Percentiles rank a stretch among this genome's conserved stretches.
These are phyloP conservation scores for Laticauda colubrina DNA, from an alignment of 2,113 vertebrate species.

Conservation along the genomic window DNA sequence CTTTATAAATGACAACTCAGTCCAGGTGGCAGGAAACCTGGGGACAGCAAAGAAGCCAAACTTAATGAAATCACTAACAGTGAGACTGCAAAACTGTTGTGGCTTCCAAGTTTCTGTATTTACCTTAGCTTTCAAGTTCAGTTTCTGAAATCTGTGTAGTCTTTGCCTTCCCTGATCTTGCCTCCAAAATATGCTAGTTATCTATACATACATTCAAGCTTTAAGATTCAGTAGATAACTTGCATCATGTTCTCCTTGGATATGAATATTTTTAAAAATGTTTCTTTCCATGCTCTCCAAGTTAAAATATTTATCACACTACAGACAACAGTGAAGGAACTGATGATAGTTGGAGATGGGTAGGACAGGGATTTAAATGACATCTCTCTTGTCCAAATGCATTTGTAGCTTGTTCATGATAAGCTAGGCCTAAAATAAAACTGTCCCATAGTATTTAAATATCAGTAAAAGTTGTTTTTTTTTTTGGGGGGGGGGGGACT, in stretches of 20 bases:
- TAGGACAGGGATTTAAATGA: background rate
- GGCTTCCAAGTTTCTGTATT: background rate
- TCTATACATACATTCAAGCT: background rate
- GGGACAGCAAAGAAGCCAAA: background rate
- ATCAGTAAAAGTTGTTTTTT: background rate
- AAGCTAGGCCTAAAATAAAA: background rate
- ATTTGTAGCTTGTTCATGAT: background rate
- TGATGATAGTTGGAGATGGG: background rate
- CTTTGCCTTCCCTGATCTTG: background rate
- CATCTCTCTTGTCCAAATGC: background rate
- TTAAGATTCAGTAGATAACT: background rate
- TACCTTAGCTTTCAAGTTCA: background rate
- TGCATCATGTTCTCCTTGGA: background rate
- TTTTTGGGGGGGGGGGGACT: background rate
- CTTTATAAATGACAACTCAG: background rate
- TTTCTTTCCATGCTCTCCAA: background rate
- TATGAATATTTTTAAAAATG: background rate
- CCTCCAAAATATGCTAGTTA: background rate
- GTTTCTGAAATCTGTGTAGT: background rate
- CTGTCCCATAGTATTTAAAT: background rate
- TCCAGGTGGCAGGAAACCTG: background rate
- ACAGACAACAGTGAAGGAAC: background rate
- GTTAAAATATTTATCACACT: background rate
- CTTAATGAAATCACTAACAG: background rate
- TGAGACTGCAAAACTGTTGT: background rate